A percentile compares a stretch with the other conserved stretches of the same genome.
phyloP scores from a whole-genome alignment of 2,888 invertebrate species.

The Junonia oenone region DNA sequence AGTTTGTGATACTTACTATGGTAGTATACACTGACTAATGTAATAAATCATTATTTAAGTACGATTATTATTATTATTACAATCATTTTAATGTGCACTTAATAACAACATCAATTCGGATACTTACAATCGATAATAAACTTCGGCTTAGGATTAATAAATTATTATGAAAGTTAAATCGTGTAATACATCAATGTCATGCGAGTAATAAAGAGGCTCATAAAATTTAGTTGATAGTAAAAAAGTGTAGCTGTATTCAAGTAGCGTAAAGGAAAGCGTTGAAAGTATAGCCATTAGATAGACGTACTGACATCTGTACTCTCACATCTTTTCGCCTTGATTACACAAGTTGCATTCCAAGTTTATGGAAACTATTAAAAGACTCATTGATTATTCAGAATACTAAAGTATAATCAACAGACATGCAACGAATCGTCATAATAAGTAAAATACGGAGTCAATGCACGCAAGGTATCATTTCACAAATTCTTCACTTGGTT shows the following conservation, averaged over 20 bases:
- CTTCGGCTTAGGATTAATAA: neutral
- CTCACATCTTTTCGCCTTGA: constrained; percentile 45
- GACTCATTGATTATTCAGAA: constrained; percentile 62
- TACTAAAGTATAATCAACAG: constrained; percentile 53
- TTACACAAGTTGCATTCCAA: constrained; percentile 50
- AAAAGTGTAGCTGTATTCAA: constrained; percentile 28
- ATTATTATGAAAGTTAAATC: constrained; percentile 20
- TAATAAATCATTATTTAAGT: too few species aligned
- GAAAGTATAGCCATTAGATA: constrained; percentile 45
- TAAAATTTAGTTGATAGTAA: constrained; percentile 23
- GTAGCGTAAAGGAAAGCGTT: constrained; percentile 41
- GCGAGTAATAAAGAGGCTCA: constrained; percentile 24
- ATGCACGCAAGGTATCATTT: constrained; percentile 61
- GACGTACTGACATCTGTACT: constrained; percentile 46
- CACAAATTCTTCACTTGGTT: constrained; percentile 49
- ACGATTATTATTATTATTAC: too few species aligned
- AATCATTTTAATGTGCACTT: too few species aligned
- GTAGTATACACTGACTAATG: too few species aligned
- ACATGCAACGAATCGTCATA: constrained; percentile 63
- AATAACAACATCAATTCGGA: too few species aligned
- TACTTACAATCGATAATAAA: too few species aligned
- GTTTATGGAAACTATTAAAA: constrained; percentile 62
- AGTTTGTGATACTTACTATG: too few species aligned
- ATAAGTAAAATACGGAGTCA: constrained; percentile 61
- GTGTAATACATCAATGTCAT: constrained; percentile 27